These are phyloP conservation scores for Leucophenga maculata DNA, from an alignment of 2,888 invertebrate genomes.

Conservation along the genomic window DNA sequence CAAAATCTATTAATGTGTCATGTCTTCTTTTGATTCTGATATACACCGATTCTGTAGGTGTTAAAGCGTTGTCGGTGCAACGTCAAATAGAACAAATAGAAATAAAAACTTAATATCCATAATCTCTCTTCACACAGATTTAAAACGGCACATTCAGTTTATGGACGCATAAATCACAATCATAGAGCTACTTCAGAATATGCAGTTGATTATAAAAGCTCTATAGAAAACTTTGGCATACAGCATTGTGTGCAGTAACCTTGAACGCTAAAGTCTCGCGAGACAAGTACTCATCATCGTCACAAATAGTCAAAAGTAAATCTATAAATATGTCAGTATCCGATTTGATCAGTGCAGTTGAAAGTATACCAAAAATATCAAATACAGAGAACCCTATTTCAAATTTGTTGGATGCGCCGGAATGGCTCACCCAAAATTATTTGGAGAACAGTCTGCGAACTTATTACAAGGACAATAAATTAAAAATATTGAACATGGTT, in stretches of 20 bases:
- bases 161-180: conserved; percentile 45
- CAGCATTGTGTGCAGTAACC: conserved; percentile 30
- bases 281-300: conserved; percentile 11
- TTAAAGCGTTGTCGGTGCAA: not conserved
- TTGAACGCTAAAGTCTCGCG: conserved; percentile 19
- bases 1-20: not conserved
- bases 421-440: conserved; percentile 63
- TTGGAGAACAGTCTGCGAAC: conserved; percentile 53
- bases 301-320: not conserved
- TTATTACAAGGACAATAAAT: conserved; percentile 54
- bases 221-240: conserved; percentile 2
- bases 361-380: conserved; percentile 43
- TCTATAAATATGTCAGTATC: conserved; percentile 52
- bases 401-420: conserved; percentile 48
- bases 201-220: conserved; percentile 26
- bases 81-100: conserved; percentile 8
- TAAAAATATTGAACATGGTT: conserved; percentile 51
- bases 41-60: not conserved
- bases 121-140: conserved; percentile 14
- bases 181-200: conserved; percentile 24
- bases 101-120: conserved; percentile 9
- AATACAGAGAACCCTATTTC: conserved; percentile 11
- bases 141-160: conserved; percentile 8
- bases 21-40: not conserved
- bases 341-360: conserved; percentile 52